Percentiles rank a stretch among this genome's conserved stretches.
phyloP scores from a whole-genome alignment of 2,888 invertebrate species.

The Agrypnus murinus region DNA sequence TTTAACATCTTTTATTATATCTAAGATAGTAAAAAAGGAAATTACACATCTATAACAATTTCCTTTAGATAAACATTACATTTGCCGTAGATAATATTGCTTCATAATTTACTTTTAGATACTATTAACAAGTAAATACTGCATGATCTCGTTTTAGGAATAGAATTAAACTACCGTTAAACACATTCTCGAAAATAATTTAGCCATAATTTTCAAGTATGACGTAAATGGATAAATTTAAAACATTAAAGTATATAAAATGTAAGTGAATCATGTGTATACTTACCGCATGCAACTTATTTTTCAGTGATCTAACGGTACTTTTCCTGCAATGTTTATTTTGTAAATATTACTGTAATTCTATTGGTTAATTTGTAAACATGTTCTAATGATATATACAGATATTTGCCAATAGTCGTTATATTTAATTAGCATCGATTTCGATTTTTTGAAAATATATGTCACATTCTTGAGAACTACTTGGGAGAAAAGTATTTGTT shows the following conservation, averaged over 20 bases:
- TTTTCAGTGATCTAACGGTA: slow-evolving; percentile 20
- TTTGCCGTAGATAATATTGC: no score
- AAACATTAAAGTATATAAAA: no score
- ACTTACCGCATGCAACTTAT: slow-evolving; percentile 13
- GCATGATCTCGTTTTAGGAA: not conserved
- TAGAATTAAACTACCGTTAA: slow-evolving; percentile 8
- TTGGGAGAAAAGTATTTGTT: no score
- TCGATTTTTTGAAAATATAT: slow-evolving; percentile 7
- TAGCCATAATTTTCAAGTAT: slow-evolving; percentile 19
- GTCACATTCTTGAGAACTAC: slow-evolving; percentile 2
- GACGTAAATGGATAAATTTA: slow-evolving; percentile 25
- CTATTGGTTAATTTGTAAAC: slow-evolving; percentile 26
- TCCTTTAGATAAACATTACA: no score
- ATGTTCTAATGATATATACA: slow-evolving; percentile 29
- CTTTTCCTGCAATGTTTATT: slow-evolving; percentile 22
- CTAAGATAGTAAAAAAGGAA: no score
- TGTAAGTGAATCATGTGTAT: not conserved
- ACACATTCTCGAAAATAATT: slow-evolving; percentile 3
- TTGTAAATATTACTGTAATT: slow-evolving; percentile 34
- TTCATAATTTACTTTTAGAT: no score
- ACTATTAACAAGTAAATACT: no score
- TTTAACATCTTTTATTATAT: no score
- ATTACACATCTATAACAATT: no score
- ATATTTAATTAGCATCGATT: slow-evolving; percentile 21
- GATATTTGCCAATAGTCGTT: slow-evolving; percentile 20